These are phyloP conservation scores for Lordiphosa fenestrarum DNA, from an alignment of 2,888 invertebrate species.

Conservation along the genomic window DNA sequence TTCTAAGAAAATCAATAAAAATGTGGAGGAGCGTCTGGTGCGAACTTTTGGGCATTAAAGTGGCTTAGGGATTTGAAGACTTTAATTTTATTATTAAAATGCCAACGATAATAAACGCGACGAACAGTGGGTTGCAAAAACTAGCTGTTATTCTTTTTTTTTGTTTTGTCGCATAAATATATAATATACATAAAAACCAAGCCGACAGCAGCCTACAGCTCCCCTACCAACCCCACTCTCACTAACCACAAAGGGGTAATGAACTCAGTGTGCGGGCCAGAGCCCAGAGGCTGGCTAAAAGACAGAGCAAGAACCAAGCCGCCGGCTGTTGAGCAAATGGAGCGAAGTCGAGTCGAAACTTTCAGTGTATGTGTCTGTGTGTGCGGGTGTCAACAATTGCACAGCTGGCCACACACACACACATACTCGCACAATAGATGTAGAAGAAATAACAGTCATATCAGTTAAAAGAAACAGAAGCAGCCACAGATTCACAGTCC, in stretches of 20 bases:
- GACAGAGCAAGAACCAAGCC: conserved; percentile 30
- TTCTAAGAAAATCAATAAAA: conserved; percentile 31
- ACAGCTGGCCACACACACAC: conserved; percentile 60
- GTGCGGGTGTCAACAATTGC: conserved; percentile 69
- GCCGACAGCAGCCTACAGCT: conserved; percentile 23
- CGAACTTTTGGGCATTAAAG: conserved; percentile 43
- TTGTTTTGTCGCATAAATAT: conserved; percentile 31
- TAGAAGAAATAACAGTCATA: conserved; percentile 46
- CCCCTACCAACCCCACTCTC: not conserved
- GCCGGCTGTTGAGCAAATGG: conserved; percentile 60
- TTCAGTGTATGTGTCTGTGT: conserved; percentile 26
- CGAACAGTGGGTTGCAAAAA: conserved; percentile 41
- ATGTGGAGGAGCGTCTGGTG: conserved; percentile 14
- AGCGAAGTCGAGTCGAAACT: conserved; percentile 47
- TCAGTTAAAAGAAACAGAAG: conserved; percentile 43
- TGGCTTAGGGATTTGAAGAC: conserved; percentile 21
- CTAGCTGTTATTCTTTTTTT: conserved; percentile 20
- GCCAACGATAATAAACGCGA: conserved; percentile 18
- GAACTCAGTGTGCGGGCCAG: conserved; percentile 45
- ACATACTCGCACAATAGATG: conserved; percentile 26
- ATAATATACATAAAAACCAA: conserved; percentile 24
- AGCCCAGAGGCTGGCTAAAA: conserved; percentile 25
- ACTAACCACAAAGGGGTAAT: conserved; percentile 55
- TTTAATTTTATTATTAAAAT: conserved; percentile 26
- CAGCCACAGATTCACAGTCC: conserved; percentile 23